Base-by-base conservation (phyloP, 2,113 vertebrate species). In the Scytalopus superciliaris region DNA sequence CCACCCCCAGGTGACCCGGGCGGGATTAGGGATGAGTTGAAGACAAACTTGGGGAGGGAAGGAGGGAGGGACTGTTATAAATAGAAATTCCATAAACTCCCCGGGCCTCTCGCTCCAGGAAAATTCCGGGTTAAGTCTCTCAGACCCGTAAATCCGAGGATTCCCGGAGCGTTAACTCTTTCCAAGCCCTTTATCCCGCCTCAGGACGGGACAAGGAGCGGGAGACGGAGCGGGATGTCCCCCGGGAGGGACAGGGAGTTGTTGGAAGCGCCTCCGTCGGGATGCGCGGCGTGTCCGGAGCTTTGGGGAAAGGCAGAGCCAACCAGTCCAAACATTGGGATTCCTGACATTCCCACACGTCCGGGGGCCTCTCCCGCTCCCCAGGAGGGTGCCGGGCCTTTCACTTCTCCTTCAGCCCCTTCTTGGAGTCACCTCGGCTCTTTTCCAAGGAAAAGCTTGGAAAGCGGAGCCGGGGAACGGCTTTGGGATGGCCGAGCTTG, bases 331-430 rank as follows among this genome's bases (percentile, higher is more conserved):
- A 98, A 98, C 98, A 98, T 92, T 96, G 95, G 96, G 98, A 99
- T 99, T 99, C 98, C 97, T 98, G 91, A 93, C 98, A 99, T 99
- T 98, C 98, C 96, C 97, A 93, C 95, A 97, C 97, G 97, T 97
- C 95, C 72, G 1, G 93, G 94, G 96, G 96, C 93, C 95, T 97
- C 94, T 28, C 63, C 84, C 1, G 49, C 94, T 92, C 76, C 31
- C 16, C 7, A 64, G 91, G 89, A 92, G 60, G 74, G 52, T 88
- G 74, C 62, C 12, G 69, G 8, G 60, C 63, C 23, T 73, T 95
- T 86, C 24, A 84, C 67, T 42, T 75, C 57, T 78, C 11, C 14
- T 68, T 87, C 52, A 27, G 82, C 68, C 49, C 9, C 31, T 30
- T 62, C 62, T 14, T 21, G 31, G 49, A 28, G 49, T 75, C 45